Evolutionary conservation across 92 coral and sea anemone species (phyloP).

Genomic region (Meandrina meandrites): DNA sequence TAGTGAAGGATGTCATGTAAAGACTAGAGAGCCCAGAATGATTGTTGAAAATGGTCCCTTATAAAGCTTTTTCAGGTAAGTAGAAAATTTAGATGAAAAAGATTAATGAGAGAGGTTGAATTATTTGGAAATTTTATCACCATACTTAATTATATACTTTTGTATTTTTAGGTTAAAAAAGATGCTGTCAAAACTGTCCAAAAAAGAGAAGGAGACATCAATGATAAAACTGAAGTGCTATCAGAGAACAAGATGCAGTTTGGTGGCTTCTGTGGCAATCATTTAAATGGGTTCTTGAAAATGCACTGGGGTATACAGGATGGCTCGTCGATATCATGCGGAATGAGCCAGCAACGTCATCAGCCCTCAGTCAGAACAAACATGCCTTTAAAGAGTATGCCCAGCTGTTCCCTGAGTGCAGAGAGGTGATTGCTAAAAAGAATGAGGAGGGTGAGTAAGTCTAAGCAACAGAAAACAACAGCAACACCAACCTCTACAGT

Average conservation of each 20-base stretch:
- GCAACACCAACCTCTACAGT: background rate
- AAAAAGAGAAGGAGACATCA: background rate
- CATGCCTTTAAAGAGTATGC: background rate
- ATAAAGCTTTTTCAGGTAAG: too few species aligned
- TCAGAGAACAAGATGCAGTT: constrained; percentile 21
- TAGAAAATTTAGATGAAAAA: too few species aligned
- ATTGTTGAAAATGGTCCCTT: too few species aligned
- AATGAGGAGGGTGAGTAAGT: background rate
- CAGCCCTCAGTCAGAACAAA: constrained; percentile 37
- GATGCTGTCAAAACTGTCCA: background rate
- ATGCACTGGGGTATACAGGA: constrained; percentile 47
- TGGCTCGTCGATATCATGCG: constrained; percentile 42
- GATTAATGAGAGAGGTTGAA: too few species aligned
- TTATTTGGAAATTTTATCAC: too few species aligned
- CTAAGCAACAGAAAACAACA: background rate
- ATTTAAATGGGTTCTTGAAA: constrained; percentile 42
- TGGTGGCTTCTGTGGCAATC: constrained; percentile 26
- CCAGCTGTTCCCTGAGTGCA: background rate
- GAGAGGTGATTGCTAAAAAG: constrained; percentile 7
- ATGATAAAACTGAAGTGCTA: background rate
- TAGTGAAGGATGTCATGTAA: too few species aligned
- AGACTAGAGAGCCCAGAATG: too few species aligned
- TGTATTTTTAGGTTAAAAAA: background rate
- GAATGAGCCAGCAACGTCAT: background rate
- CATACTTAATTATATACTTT: too few species aligned